Evolutionary conservation across 2,888 invertebrate genomes (phyloP), one percentile per base, ranked within the genome.

Genomic region (Aphidius colemani): DNA sequence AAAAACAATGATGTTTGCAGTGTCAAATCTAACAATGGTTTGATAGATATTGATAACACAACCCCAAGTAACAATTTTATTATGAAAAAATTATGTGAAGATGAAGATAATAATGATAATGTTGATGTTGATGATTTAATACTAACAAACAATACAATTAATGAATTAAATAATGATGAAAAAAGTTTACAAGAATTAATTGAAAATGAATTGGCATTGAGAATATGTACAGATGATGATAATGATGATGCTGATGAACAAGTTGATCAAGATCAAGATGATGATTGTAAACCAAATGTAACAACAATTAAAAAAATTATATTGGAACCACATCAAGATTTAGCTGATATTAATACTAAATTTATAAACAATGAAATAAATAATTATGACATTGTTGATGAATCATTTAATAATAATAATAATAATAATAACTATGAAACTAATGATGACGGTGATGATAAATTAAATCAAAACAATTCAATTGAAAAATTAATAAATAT

Each of bases 1-100:
- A 77, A 74, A 69, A 73, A 69, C 71, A 75, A 73, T 74, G 77
- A 76, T 68, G 80, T 79, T 77, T 82, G 82, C 75, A 71, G 77
- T 78, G 78, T 80, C 72, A 78, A 76, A 67, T 80, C 82, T 81
- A 82, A 82, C 80, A 82, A 81, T 73, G 80, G 81, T 78, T 78
- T 82, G 79, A 81, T 81, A 74, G 80, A 81, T 71, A 73, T 79
- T 75, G 80, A 79, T 73, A 77, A 75, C 71, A 71, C 80, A 76
- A 78, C 78, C 74, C 69, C 79, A 73, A 78, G 77, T 76, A 81
- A 80, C 77, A 78, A 78, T 64, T 76, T 79, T 75, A 72, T 80
- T 78, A 79, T 78, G 30, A 30, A 30, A 69, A 72, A 76, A 63
- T 68, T 79, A 69, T 74, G 74, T 71, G 78, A 76, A 66, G 76